These are phyloP conservation scores for Myopa tessellatipennis DNA, from an alignment of 2,888 invertebrate species.

Conservation along the genomic window DNA sequence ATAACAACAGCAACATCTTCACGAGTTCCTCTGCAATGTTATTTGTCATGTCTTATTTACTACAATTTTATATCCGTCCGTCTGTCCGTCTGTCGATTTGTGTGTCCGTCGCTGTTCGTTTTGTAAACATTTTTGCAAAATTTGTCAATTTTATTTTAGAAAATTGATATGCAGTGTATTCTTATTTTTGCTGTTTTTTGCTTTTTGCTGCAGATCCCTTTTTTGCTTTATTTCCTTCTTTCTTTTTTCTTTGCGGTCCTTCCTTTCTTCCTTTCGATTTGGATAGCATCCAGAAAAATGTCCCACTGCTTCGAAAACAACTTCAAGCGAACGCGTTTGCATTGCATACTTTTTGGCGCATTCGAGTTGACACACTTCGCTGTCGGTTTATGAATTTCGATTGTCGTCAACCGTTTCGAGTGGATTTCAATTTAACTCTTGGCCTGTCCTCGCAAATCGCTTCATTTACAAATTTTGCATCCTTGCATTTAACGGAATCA, in stretches of 20 bases:
- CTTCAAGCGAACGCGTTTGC: conserved; percentile 1
- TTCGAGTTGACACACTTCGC: conserved; percentile 27
- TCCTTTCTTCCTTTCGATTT: neutral
- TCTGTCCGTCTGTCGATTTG: neutral
- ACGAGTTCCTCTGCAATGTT: neutral
- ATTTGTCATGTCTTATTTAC: neutral
- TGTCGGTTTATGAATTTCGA: conserved; percentile 16
- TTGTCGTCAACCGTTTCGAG: neutral
- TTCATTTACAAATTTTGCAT: neutral
- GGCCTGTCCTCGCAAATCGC: neutral
- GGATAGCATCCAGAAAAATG: neutral
- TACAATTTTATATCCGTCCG: conserved; percentile 2
- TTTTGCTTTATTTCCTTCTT: conserved; percentile 1
- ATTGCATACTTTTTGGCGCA: conserved; percentile 53
- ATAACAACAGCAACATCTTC: neutral
- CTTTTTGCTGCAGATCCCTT: neutral
- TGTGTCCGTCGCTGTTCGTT: neutral
- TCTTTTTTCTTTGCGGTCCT: neutral
- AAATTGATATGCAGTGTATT: conserved; percentile 21
- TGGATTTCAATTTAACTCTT: neutral
- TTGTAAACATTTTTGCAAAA: conserved; percentile 19
- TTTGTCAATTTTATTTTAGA: conserved; percentile 20
- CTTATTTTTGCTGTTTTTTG: conserved; percentile 14
- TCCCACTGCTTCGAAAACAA: neutral
- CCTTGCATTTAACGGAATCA: too few relatives aligned